A percentile compares a stretch with the other conserved stretches of the same genome.
Evolutionary conservation across 2,797 vertebrate species (phyloP).

Genomic region (Sitta carolinensis): DNA sequence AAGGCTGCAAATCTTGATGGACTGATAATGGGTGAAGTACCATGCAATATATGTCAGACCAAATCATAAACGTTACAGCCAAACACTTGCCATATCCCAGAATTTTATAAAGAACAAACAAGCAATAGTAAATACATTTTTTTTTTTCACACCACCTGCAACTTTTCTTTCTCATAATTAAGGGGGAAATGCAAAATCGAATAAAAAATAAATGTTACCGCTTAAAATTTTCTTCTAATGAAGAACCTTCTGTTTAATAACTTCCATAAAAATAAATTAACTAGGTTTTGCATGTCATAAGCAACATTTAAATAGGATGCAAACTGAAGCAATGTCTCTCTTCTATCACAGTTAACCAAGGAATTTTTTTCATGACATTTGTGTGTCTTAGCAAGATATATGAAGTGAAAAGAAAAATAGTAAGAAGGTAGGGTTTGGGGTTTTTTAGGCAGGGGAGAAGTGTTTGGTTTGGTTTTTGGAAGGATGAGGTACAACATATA

Average conservation of each 20-base stretch:
- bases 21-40: background rate
- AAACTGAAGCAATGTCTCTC: background rate
- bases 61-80: background rate
- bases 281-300: background rate
- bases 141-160: background rate
- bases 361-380: background rate
- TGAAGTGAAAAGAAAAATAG: background rate
- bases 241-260: background rate
- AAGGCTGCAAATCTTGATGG: background rate
- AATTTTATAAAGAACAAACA: background rate
- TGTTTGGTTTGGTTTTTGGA: background rate
- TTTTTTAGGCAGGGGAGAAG: fast-evolving
- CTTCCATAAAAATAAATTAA: background rate
- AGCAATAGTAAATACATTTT: background rate
- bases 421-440: fast-evolving
- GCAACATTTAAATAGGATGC: background rate
- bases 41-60: background rate
- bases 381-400: background rate
- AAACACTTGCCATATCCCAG: background rate
- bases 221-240: background rate
- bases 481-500: fast-evolving
- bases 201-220: background rate
- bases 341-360: background rate
- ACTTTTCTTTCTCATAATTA: background rate
- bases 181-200: background rate